These are phyloP conservation scores for Sarotherodon lohbergeri DNA, from an alignment of 2,113 vertebrate species.

Conservation along the genomic window DNA sequence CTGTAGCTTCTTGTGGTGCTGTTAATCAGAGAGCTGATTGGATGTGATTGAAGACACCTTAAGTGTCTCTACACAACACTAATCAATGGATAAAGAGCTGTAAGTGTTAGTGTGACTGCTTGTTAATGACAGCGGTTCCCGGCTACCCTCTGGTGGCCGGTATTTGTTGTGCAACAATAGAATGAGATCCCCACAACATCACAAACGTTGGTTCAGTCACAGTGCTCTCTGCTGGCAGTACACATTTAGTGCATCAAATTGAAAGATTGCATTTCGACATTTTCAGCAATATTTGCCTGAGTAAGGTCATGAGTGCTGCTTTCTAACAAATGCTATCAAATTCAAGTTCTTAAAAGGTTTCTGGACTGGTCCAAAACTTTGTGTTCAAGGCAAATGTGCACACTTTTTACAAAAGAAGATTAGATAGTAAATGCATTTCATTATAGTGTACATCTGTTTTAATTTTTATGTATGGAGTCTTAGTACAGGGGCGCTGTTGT, in stretches of 20 bases:
- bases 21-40: background rate
- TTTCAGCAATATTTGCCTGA: background rate
- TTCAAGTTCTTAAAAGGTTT: background rate
- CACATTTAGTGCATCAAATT: background rate
- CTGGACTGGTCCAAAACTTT: background rate
- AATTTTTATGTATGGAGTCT: background rate
- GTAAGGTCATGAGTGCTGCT: background rate
- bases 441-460: background rate
- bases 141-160: background rate
- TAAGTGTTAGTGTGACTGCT: background rate
- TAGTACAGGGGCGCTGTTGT: background rate
- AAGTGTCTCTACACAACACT: background rate
- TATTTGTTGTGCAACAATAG: background rate
- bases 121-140: background rate
- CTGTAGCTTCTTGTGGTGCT: background rate
- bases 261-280: background rate
- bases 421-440: background rate
- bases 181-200: background rate
- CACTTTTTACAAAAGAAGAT: background rate
- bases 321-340: background rate
- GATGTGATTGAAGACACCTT: background rate
- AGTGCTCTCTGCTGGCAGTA: background rate
- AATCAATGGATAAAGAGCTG: background rate
- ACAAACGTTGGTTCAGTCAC: background rate
- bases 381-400: background rate